Evolutionary conservation across 2,113 vertebrate genomes (phyloP).

Genomic region (Lampris incognitus): DNA sequence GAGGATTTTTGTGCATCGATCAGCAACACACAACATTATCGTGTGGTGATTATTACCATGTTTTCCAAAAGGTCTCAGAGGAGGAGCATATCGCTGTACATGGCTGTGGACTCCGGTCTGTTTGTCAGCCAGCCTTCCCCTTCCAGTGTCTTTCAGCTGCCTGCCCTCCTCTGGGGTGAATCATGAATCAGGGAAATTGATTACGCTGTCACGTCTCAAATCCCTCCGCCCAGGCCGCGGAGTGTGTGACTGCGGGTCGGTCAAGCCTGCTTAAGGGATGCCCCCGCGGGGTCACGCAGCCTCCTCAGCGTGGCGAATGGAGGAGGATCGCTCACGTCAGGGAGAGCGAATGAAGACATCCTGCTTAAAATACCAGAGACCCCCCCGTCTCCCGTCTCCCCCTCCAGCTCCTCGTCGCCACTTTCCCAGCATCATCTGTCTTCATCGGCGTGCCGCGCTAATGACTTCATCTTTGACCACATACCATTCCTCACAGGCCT

Average conservation of each 20-base stretch:
- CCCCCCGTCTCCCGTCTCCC: slow-evolving; percentile 23
- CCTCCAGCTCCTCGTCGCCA: slow-evolving; percentile 62
- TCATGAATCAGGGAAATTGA: slow-evolving; percentile 82
- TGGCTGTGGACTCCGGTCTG: slow-evolving; percentile 40
- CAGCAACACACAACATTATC: slow-evolving; percentile 22
- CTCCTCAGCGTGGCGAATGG: slow-evolving; percentile 69
- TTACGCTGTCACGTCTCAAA: slow-evolving; percentile 81
- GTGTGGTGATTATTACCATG: slow-evolving; percentile 1
- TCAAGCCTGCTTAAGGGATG: slow-evolving; percentile 79
- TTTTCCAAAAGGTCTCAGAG: slow-evolving; percentile 33
- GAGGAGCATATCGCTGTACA: slow-evolving; percentile 36
- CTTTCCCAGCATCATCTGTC: slow-evolving; percentile 62
- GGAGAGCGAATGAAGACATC: slow-evolving; percentile 78
- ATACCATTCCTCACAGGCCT: slow-evolving; percentile 29
- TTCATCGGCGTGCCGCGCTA: slow-evolving; percentile 57
- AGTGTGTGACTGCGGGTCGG: slow-evolving; percentile 78
- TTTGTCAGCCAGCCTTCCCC: slow-evolving; percentile 67
- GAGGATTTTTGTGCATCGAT: slow-evolving; percentile 27
- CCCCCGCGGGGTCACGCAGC: slow-evolving; percentile 71
- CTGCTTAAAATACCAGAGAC: slow-evolving; percentile 65
- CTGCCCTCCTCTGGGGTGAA: slow-evolving; percentile 59
- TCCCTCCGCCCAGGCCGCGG: slow-evolving; percentile 68
- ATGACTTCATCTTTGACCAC: slow-evolving; percentile 40
- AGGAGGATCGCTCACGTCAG: slow-evolving; percentile 69
- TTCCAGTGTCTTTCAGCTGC: slow-evolving; percentile 69